Evolutionary conservation across 2,797 vertebrate species (phyloP).

Genomic region (Fistularia commersonii): DNA sequence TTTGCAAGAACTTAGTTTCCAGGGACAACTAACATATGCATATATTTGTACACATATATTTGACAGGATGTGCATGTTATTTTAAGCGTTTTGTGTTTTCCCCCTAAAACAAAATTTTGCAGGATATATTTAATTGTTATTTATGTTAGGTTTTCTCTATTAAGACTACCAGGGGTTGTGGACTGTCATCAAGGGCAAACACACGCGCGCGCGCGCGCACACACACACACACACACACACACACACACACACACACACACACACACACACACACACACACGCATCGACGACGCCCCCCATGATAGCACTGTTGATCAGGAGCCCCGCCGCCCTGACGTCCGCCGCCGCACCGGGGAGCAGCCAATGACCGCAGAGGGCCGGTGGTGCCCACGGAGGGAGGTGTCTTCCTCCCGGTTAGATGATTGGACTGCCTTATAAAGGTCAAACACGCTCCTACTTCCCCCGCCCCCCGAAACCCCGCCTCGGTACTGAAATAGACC

Average conservation of each 20-base stretch:
- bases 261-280: conserved; percentile 2
- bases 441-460: conserved; percentile 39
- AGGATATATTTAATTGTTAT: too few species aligned
- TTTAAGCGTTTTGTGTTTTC: too few species aligned
- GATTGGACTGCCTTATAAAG: conserved; percentile 73
- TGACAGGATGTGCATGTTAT: too few species aligned
- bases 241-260: neutral
- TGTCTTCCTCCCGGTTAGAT: conserved; percentile 45
- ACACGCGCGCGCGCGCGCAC: too few species aligned
- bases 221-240: neutral
- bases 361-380: conserved; percentile 64
- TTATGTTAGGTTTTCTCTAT: too few species aligned
- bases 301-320: conserved; percentile 47
- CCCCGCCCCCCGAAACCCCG: conserved; percentile 32
- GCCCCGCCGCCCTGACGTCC: neutral
- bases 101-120: too few species aligned
- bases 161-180: too few species aligned
- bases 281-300: neutral
- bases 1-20: too few species aligned
- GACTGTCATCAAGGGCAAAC: too few species aligned
- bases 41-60: too few species aligned
- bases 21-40: too few species aligned
- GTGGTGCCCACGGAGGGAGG: conserved; percentile 60
- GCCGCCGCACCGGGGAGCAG: conserved; percentile 7
- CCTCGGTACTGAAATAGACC: conserved; percentile 65